Base-by-base conservation (phyloP, 2,888 invertebrate genomes). In the Lypha dubia region DNA sequence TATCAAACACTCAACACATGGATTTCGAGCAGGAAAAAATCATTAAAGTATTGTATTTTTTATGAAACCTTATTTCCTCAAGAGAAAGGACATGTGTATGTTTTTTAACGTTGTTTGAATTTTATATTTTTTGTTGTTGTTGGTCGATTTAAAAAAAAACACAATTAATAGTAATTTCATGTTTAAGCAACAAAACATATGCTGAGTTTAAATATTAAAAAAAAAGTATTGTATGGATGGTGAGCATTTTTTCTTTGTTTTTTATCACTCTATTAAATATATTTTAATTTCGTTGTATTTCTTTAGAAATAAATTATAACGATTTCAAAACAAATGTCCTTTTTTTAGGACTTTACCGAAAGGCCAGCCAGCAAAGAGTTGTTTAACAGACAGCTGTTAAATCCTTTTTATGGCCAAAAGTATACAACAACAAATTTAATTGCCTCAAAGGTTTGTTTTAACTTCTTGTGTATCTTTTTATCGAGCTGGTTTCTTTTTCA, bases 331-430 rank as follows among this genome's bases (percentile, higher is more conserved):
- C 58, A 76, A 76, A 70, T 82, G 75, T 65, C 74, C 51, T 68
- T 67, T 76, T 58, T 28, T 17, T 8, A 49, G 22, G n/a, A 22
- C 17, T 17, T 49, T 38, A 46, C 49, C 15, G 46, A 11, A 15
- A 22, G 13, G n/a, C 56, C 51, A 8, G n/a, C 56, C 51, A 56
- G 4, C 9, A 46, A 73, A 60, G 44, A 68, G 53, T 73, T 71
- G 49, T 58, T 35, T 51, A 38, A 41, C 28, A 20, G 51, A 67
- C 81, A 82, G 81, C 63, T 82, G 81, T 58, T 62, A 76, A 76
- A 82, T 82, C 81, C 75, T 62, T 81, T 81, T 75, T 75, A 68
- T 60, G 56, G 51, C 44, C 24, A 67, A 75, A 53, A 75, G 11
- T 67, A 17, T 35, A 46, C 20, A 79, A 53, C 38, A 38, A 28